phyloP scores from a whole-genome alignment of 2,888 invertebrate genomes.

The Sesia bembeciformis region DNA sequence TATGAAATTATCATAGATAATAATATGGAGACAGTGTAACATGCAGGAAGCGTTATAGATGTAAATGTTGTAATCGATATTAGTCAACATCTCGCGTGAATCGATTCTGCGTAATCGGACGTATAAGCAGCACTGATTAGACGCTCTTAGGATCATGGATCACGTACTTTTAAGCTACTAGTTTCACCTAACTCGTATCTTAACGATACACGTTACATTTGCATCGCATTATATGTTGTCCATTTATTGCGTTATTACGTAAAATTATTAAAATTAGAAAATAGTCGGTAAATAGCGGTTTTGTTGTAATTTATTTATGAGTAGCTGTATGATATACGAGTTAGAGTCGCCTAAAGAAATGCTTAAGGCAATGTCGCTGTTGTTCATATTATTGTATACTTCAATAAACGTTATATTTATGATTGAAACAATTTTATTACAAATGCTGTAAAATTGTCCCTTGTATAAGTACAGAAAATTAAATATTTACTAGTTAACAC shows the following conservation, averaged over 20 bases:
- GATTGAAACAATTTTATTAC: too few species aligned
- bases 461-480: too few species aligned
- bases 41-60: constrained; percentile 42
- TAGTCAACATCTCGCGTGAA: constrained; percentile 45
- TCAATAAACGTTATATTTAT: too few species aligned
- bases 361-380: background rate
- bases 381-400: too few species aligned
- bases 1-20: constrained; percentile 51
- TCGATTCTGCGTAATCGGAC: constrained; percentile 55
- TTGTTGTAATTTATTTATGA: constrained; percentile 26
- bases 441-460: too few species aligned
- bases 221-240: constrained; percentile 48
- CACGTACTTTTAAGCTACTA: constrained; percentile 31
- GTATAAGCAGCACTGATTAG: constrained; percentile 51
- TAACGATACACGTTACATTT: constrained; percentile 44
- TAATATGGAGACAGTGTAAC: constrained; percentile 30
- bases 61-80: constrained; percentile 61
- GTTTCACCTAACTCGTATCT: constrained; percentile 27
- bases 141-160: constrained; percentile 35
- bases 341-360: background rate
- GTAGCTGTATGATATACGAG: background rate
- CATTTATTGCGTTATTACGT: constrained; percentile 47
- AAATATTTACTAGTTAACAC: too few species aligned
- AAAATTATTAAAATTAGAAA: constrained; percentile 54
- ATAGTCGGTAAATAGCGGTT: constrained; percentile 44